A percentile compares a stretch with the other conserved stretches of the same genome.
phyloP scores from a whole-genome alignment of 1,140 invertebrate genomes.

The Thaumetopoea pityocampa region DNA sequence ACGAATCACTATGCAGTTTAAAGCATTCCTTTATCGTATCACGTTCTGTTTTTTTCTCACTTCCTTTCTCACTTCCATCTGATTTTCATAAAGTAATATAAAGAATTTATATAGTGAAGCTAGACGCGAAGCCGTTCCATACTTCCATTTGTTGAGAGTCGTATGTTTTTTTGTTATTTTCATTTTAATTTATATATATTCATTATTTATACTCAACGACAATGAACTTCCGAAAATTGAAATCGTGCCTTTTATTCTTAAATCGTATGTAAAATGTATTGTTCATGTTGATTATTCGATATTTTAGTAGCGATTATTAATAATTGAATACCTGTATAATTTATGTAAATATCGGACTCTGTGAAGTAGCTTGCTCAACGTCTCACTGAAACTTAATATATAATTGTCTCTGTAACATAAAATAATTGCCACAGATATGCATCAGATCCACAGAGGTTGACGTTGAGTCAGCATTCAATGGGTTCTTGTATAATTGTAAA shows the following conservation, averaged over 20 bases:
- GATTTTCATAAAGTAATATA: no score
- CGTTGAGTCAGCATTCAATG: no score
- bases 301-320: slow-evolving; percentile 13
- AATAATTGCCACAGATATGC: no score
- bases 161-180: no score
- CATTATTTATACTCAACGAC: slow-evolving; percentile 8
- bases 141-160: no score
- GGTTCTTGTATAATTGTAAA: slow-evolving; percentile 30
- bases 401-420: no score
- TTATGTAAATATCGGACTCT: slow-evolving; percentile 16
- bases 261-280: slow-evolving; percentile 23
- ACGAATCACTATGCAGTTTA: slow-evolving; percentile 8
- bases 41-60: slow-evolving; percentile 1
- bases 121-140: no score
- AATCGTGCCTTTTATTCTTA: slow-evolving; percentile 34
- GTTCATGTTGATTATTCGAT: slow-evolving; percentile 10
- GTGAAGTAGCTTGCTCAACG: no score
- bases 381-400: no score
- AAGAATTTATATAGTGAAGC: no score
- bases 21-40: slow-evolving; percentile 14
- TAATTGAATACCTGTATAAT: slow-evolving; percentile 16
- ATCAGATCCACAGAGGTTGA: no score
- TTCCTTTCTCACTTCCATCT: neutral
- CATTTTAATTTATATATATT: no score
- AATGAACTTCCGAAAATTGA: slow-evolving; percentile 9